Percentiles rank a stretch among this genome's conserved stretches.
phyloP scores from a whole-genome alignment of 2,888 invertebrate genomes.

The Zygogramma bicolorata region DNA sequence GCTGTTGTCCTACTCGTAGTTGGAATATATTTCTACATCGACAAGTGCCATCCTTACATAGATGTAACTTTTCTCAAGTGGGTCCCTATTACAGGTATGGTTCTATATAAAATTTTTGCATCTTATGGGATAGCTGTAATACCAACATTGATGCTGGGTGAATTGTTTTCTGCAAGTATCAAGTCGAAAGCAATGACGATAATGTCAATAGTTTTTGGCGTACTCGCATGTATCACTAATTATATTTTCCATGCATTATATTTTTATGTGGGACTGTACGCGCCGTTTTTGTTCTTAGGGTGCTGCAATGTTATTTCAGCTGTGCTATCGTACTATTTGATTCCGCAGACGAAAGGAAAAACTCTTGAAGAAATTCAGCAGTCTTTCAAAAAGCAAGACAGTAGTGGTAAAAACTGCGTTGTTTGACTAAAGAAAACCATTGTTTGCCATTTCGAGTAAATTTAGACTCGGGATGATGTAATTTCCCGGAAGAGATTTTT shows the following conservation, averaged over 20 bases:
- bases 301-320: conserved; percentile 50
- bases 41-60: conserved; percentile 39
- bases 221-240: conserved; percentile 47
- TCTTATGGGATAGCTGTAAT: conserved; percentile 55
- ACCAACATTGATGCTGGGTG: conserved; percentile 57
- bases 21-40: conserved; percentile 53
- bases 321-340: conserved; percentile 53
- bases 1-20: conserved; percentile 34
- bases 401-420: background rate
- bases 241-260: conserved; percentile 58
- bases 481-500: too few species aligned
- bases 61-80: conserved; percentile 51
- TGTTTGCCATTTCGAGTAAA: background rate
- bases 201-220: conserved; percentile 52
- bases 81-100: conserved; percentile 58
- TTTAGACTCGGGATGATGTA: too few species aligned
- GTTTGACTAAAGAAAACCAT: background rate
- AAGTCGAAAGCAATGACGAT: conserved; percentile 56
- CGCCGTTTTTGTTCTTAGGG: conserved; percentile 58
- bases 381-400: background rate
- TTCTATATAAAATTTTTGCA: conserved; percentile 51
- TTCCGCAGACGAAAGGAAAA: conserved; percentile 61
- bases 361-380: conserved; percentile 18
- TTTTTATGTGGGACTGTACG: conserved; percentile 54
- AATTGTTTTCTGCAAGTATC: conserved; percentile 59